Conservation (phyloP, 92 coral and sea anemone genomes). For the Palythoa heliodiscus region DNA sequence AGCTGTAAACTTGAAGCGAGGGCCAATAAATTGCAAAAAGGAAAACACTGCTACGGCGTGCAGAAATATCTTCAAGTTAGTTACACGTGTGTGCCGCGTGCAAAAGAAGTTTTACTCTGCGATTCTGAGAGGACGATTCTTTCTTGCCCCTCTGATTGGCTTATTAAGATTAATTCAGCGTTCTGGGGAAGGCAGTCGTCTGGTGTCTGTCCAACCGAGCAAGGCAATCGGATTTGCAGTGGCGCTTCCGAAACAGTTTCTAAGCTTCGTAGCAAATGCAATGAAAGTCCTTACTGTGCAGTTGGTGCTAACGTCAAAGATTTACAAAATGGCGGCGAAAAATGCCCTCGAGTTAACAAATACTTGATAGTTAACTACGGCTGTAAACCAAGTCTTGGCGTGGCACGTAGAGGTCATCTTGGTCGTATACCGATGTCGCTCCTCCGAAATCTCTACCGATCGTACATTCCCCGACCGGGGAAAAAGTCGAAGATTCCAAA, state of each 20-base stretch:
- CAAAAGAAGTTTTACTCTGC: conserved; percentile 81
- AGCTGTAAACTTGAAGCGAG: conserved; percentile 91
- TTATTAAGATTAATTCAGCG: conserved; percentile 84
- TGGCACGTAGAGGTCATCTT: conserved; percentile 82
- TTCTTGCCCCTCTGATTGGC: conserved; percentile 92
- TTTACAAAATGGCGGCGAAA: conserved; percentile 86
- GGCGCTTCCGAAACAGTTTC: conserved; percentile 93
- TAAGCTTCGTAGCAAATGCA: conserved; percentile 77
- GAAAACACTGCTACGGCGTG: conserved; percentile 87
- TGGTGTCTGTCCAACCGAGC: conserved; percentile 72
- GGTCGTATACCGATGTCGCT: conserved; percentile 84
- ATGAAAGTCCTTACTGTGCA: conserved; percentile 72
- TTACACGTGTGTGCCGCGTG: conserved; percentile 94
- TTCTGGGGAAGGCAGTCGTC: conserved; percentile 82
- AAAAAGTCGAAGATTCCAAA: conserved; percentile 22
- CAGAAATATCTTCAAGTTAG: conserved; percentile 86
- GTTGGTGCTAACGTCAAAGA: conserved; percentile 69
- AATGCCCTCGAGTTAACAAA: conserved; percentile 78
- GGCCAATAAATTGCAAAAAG: conserved; percentile 80
- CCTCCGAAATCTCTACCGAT: conserved; percentile 54
- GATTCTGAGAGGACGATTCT: conserved; percentile 80
- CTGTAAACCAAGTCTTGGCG: conserved; percentile 71
- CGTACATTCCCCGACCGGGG: conserved; percentile 33
- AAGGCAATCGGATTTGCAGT: conserved; percentile 59
- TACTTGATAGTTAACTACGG: conserved; percentile 75